Evolutionary conservation across 2,113 vertebrate species (phyloP), one percentile per base, ranked within the genome.

Genomic region (Siphamia tubifer): DNA sequence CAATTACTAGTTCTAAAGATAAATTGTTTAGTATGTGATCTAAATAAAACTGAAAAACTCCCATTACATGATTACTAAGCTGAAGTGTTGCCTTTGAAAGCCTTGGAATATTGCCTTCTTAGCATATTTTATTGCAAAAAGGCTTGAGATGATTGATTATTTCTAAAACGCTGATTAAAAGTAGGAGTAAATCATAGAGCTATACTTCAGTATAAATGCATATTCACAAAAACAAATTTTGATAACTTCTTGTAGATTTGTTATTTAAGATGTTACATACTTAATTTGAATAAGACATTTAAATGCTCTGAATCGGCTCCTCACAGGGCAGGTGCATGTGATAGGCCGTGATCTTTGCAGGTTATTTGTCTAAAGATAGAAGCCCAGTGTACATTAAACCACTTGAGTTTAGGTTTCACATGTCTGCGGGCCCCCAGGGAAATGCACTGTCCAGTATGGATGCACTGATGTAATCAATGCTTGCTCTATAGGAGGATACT

Each of bases 381-480:
- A 52, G 39, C 64, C 48, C 24, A 62, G 36, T 74, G 56, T 30
- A 71, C 38, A 61, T 61, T 36, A 48, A 84, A 75, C 61, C 74
- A 55, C 32, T 52, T 24, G 21, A 27, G 45, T 44, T 67, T 55
- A 57, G 44, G 77, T 81, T 81, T 78, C 49, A 68, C 63, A 78
- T 71, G 35, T 79, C 47, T 64, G 38, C 16, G 10, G 11, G 12
- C 52, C 32, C 45, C 39, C 12, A 13, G 62, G 49, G 66, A 66
- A 54, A 70, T 43, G 30, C 66, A 36, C 55, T 54, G 61, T 72
- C 66, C 64, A 15, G 31, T 73, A 67, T 70, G 74, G 70, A 79
- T 47, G 61, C 49, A 74, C 42, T 42, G 67, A 72, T 81, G 78
- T 65, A 87, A 85, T 77, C 73, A 74, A 74, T 74, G 68, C 60